Evolutionary conservation across 2,113 vertebrate species (phyloP).

Genomic region (Alligator sinensis): DNA sequence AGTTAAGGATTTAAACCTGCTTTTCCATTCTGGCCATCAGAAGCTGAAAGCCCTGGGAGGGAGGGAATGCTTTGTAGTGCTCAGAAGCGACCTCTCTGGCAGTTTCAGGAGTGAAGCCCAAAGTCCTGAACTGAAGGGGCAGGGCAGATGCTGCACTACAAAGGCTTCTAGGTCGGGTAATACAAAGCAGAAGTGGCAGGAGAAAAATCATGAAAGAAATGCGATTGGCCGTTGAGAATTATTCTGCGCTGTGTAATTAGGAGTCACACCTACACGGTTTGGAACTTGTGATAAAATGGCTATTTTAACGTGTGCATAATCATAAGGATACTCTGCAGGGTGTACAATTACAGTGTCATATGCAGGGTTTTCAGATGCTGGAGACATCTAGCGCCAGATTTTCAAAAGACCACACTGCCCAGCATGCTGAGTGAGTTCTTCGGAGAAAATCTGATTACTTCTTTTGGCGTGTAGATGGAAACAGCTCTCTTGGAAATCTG

Average conservation of each 20-base stretch:
- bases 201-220: not conserved
- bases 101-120: conserved; percentile 33
- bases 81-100: conserved; percentile 37
- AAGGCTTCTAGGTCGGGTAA: not conserved
- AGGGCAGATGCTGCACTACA: not conserved
- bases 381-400: not conserved
- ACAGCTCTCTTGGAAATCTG: not conserved
- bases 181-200: not conserved
- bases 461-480: too few relatives aligned
- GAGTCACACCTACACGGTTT: not conserved
- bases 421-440: too few relatives aligned
- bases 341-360: not conserved
- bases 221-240: not conserved
- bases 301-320: not conserved
- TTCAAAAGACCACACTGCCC: not conserved
- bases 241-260: not conserved
- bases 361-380: not conserved
- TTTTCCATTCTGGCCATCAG: conserved; percentile 32
- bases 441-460: not conserved
- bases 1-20: conserved; percentile 16
- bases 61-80: not conserved
- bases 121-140: conserved; percentile 4
- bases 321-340: not conserved
- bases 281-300: not conserved
- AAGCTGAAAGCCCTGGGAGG: not conserved